Conservation (phyloP, 2,797 vertebrate genomes). For the Bufotes viridis region DNA sequence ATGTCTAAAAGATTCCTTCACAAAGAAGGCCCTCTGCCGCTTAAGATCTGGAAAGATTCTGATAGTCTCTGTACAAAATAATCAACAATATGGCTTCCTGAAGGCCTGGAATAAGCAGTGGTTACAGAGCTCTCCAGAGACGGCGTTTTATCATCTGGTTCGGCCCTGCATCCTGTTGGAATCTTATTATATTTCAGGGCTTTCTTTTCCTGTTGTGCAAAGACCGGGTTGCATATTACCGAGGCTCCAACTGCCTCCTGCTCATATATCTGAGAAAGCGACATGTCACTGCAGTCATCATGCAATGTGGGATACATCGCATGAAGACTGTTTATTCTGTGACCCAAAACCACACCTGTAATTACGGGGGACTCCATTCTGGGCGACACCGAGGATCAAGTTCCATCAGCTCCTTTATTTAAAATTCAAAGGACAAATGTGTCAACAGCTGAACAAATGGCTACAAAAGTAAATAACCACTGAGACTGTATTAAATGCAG, state of each 20-base stretch:
- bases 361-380: conserved; percentile 5
- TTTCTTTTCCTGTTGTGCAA: conserved; percentile 12
- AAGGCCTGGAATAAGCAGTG: background rate
- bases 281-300: conserved; percentile 13
- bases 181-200: conserved; percentile 20
- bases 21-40: background rate
- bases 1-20: background rate
- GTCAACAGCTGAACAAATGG: background rate
- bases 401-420: background rate
- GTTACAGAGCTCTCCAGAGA: conserved; percentile 23
- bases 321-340: background rate
- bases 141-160: background rate
- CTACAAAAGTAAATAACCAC: background rate
- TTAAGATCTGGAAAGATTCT: background rate
- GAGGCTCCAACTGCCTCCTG: conserved; percentile 19
- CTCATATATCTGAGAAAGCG: background rate
- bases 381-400: background rate
- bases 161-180: conserved; percentile 9
- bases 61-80: background rate
- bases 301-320: background rate
- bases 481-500: background rate
- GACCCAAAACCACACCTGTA: conserved; percentile 19
- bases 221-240: conserved; percentile 9
- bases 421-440: background rate
- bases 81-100: background rate